Evolutionary conservation across 1,140 invertebrate species (phyloP), one percentile per base, ranked within the genome.

Genomic region (Bathynomus jamesi): DNA sequence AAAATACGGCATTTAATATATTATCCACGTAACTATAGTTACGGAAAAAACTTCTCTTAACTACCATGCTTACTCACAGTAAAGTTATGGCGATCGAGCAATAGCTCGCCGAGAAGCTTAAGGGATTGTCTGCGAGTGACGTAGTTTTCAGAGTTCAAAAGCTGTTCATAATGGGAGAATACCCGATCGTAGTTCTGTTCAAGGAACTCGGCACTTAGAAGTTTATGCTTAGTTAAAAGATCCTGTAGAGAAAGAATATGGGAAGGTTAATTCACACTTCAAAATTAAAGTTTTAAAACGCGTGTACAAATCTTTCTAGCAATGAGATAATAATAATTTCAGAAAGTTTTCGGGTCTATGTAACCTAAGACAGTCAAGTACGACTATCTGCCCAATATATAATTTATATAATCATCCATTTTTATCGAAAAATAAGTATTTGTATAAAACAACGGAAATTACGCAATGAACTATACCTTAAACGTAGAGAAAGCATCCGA

Each of bases 401-500:
- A n/a, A n/a, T n/a, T n/a, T n/a, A n/a, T n/a, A n/a, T n/a, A n/a
- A n/a, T n/a, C n/a, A n/a, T n/a, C n/a, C n/a, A n/a, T n/a, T n/a
- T n/a, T n/a, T n/a, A n/a, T n/a, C n/a, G n/a, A n/a, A n/a, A n/a
- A n/a, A 69, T 21, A 24, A 73, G 40, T 24, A 69, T 25, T 68
- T 71, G 69, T 11, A 5, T 21, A 28, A 17, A 69, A 28, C 11
- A 70, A n/a, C n/a, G n/a, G n/a, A n/a, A n/a, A n/a, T n/a, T n/a
- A n/a, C n/a, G n/a, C 11, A 70, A n/a, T 28, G 53, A n/a, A 31
- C 76, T 71, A 75, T 83, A 96, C 95, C 90, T 99, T 99, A 88
- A 99, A 99, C 72, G 98, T 99, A 81, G 96, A 96, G 87, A 99
- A 99, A 83, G 97, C 98, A 91, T 99, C 98, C 76, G 96, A 99